A percentile compares a stretch with the other conserved stretches of the same genome.
Evolutionary conservation across 2,113 vertebrate genomes (phyloP).

Genomic region (Colius striatus): DNA sequence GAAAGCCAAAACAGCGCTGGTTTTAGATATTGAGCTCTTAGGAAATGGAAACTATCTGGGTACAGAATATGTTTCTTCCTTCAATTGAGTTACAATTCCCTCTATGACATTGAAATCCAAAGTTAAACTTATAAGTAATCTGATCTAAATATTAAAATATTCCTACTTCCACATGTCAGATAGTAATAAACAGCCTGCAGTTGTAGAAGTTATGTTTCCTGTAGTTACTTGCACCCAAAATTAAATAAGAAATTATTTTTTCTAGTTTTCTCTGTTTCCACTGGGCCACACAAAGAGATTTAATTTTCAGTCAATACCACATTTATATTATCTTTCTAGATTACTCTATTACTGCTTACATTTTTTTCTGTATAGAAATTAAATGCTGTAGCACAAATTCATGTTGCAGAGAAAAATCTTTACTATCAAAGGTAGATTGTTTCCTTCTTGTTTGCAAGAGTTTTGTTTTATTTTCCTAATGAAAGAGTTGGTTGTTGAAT

Average conservation of each 20-base stretch:
- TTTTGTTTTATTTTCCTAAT: conserved; percentile 60
- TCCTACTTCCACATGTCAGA: conserved; percentile 7
- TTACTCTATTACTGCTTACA: neutral
- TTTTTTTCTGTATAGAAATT: conserved; percentile 61
- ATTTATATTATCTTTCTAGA: conserved; percentile 42
- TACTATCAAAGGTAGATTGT: conserved; percentile 26
- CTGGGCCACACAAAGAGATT: neutral
- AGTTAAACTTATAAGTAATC: conserved; percentile 52
- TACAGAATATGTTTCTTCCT: neutral
- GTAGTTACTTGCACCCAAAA: conserved; percentile 42
- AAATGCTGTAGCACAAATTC: conserved; percentile 52
- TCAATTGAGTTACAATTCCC: neutral
- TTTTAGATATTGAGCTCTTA: neutral
- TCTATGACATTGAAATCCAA: conserved; percentile 42
- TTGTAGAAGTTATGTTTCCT: conserved; percentile 17
- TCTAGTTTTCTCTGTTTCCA: neutral
- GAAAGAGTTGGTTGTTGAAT: neutral
- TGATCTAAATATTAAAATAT: conserved; percentile 58
- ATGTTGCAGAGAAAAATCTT: conserved; percentile 48
- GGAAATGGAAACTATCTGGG: neutral
- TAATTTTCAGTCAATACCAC: neutral
- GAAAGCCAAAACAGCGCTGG: neutral
- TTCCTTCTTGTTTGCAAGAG: conserved; percentile 2
- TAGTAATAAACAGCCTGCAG: conserved; percentile 32
- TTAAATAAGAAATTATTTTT: conserved; percentile 27